Percentiles rank a stretch among this genome's conserved stretches.
Evolutionary conservation across 2,797 vertebrate genomes (phyloP).

Genomic region (Channa striata): DNA sequence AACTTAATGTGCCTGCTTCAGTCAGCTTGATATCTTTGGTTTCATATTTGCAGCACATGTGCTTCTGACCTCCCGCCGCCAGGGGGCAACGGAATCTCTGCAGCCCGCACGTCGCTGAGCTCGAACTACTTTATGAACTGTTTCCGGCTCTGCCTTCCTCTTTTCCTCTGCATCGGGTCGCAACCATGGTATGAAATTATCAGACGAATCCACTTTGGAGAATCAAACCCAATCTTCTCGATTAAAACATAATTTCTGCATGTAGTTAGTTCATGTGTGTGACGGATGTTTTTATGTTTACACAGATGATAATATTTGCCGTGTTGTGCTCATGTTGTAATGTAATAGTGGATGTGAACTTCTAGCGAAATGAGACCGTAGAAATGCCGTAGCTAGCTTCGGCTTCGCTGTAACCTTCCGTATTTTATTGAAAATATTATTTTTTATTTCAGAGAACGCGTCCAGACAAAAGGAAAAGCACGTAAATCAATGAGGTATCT

Average conservation of each 20-base stretch:
- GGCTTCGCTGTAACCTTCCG: not conserved
- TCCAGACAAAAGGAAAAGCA: too few species aligned
- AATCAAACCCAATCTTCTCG: conserved; percentile 73
- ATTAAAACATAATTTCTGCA: fast-evolving
- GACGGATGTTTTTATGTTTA: fast-evolving
- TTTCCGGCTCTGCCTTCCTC: conserved; percentile 75
- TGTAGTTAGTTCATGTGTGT: fast-evolving
- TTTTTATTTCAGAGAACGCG: not conserved
- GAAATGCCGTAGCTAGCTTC: not conserved
- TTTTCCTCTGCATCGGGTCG: conserved; percentile 80
- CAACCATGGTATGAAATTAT: conserved; percentile 76
- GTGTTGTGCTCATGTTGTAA: fast-evolving
- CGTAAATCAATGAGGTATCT: too few species aligned
- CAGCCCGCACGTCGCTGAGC: not conserved
- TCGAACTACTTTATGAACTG: conserved; percentile 42
- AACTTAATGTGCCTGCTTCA: too few species aligned
- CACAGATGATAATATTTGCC: conserved; percentile 12
- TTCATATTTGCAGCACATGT: not conserved
- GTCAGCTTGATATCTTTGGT: too few species aligned
- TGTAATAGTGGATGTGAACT: not conserved
- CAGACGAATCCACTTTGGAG: conserved; percentile 2
- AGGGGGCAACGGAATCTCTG: conserved; percentile 42
- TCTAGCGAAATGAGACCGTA: too few species aligned
- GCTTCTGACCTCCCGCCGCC: conserved; percentile 30
- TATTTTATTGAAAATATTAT: not conserved